Evolutionary conservation across 2,113 vertebrate species (phyloP), one percentile per base, ranked within the genome.

Genomic region (Balaeniceps rex): DNA sequence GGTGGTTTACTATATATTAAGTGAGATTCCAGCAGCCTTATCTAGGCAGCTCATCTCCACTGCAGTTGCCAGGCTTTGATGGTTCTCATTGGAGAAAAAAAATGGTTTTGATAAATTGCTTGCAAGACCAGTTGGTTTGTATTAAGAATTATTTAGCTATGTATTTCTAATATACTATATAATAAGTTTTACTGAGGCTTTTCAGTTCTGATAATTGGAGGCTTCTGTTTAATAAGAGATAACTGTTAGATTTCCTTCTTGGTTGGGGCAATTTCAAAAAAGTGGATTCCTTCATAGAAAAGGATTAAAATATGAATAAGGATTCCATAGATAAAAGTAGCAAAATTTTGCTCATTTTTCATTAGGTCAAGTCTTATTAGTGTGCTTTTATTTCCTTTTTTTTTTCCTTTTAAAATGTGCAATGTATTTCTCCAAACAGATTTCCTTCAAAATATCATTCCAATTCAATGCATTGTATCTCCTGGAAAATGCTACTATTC

Each of bases 381-480:
- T 9, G 3, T 49, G 12, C 0, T 36, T 52, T 61, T 54, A 6
- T 82, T 44, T 52, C 51, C 17, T 52, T 77, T 64, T 69, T 14
- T 63, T 63, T 21, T 42, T 12, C 14, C 22, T 61, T 61, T 87
- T 44, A 90, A 68, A 94, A 61, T 83, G 33, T 70, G 44, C 68
- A 24, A 80, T 77, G 2, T 69, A 17, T 89, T 91, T 96, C 91
- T 85, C 92, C 80, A 91, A 94, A 81, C 97, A 99, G 99, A 98
- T 99, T 93, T 95, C 94, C 16, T 99, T 99, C 91, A 98, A 95
- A 87, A 98, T 99, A 96, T 97, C 97, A 25, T 99, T 99, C 95
- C 99, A 99, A 63, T 98, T 99, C 89, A 99, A 99, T 26, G 97
- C 97, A 23, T 97, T 98, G 0, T 97, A 98, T 78, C 97, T 99